Evolutionary conservation across 2,888 invertebrate species (phyloP).

Genomic region (Taenaris catops): DNA sequence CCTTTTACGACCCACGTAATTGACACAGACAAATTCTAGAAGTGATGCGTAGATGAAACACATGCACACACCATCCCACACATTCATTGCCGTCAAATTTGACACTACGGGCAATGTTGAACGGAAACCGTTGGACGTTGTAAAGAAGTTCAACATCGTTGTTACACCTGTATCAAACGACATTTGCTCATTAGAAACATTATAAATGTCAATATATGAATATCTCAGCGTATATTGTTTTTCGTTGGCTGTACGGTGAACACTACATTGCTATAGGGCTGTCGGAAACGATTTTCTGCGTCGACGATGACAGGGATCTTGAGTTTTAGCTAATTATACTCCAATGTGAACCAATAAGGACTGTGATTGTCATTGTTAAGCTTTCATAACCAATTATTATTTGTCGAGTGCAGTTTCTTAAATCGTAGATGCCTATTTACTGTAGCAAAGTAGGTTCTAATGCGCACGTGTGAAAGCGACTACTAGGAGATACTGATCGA

Average conservation of each 20-base stretch:
- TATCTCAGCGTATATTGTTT: conserved; percentile 12
- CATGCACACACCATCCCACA: conserved; percentile 98
- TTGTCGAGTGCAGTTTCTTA: no score
- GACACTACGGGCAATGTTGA: conserved; percentile 96
- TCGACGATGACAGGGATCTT: no score
- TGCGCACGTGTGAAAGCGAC: neutral
- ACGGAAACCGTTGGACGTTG: conserved; percentile 95
- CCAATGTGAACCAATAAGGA: no score
- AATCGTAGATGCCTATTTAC: no score
- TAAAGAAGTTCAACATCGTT: conserved; percentile 99
- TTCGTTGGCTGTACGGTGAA: neutral
- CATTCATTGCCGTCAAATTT: conserved; percentile 96
- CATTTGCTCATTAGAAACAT: conserved; percentile 5
- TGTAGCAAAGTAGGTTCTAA: neutral
- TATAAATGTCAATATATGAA: conserved; percentile 13
- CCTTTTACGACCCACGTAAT: conserved; percentile 95
- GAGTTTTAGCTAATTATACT: no score
- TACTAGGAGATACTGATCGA: no score
- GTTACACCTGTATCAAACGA: conserved; percentile 86
- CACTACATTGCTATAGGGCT: conserved; percentile 5
- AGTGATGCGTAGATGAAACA: conserved; percentile 97
- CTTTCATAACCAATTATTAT: no score
- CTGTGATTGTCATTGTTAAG: no score
- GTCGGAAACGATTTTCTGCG: no score
- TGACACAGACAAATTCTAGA: conserved; percentile 96